Percentiles rank a stretch among this genome's conserved stretches.
These are phyloP conservation scores for Tychaedon coryphoeus DNA, from an alignment of 2,113 vertebrate species.

Conservation along the genomic window DNA sequence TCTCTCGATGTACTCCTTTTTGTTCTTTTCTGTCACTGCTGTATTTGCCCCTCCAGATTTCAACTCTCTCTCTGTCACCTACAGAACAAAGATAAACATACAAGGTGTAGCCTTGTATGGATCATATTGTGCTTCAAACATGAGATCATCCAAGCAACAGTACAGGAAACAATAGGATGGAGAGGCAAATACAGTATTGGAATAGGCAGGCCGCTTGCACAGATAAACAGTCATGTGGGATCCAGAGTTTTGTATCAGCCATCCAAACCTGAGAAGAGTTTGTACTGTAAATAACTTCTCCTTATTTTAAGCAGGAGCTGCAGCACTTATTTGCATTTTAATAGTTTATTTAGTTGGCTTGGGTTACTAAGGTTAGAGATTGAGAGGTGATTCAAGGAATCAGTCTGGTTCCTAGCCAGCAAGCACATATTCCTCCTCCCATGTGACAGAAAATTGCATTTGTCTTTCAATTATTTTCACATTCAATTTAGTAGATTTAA, in stretches of 20 bases:
- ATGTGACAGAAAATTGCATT: not conserved
- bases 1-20: constrained; percentile 97
- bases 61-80: constrained; percentile 96
- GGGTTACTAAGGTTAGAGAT: not conserved
- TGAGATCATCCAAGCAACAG: not conserved
- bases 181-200: not conserved
- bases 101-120: not conserved
- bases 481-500: not conserved
- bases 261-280: not conserved
- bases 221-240: not conserved
- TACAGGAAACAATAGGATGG: not conserved
- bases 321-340: not conserved
- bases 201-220: not conserved
- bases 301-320: not conserved
- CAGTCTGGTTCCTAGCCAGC: not conserved
- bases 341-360: not conserved
- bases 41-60: constrained; percentile 93
- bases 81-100: not conserved
- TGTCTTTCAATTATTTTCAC: not conserved
- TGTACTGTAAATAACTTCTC: not conserved
- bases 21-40: constrained; percentile 98
- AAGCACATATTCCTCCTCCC: not conserved
- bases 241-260: not conserved
- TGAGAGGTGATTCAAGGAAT: not conserved
- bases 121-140: not conserved